Percentiles rank a stretch among this genome's conserved stretches.
phyloP scores from a whole-genome alignment of 2,113 vertebrate species.

The Tachysurus fulvidraco region DNA sequence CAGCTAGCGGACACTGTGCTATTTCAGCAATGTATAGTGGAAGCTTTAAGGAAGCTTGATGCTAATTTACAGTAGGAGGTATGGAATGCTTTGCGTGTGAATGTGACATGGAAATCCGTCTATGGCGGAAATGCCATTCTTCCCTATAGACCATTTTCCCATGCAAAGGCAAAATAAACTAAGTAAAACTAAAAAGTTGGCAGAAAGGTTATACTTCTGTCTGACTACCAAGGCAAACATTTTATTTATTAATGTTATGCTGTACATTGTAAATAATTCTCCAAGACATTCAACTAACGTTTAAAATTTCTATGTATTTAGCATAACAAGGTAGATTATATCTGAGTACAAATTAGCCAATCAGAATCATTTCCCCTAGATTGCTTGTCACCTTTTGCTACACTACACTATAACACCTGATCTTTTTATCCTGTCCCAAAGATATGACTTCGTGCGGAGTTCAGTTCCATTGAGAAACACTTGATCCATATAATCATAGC shows the following conservation, averaged over 20 bases:
- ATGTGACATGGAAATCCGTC: background rate
- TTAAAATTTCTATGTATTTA: background rate
- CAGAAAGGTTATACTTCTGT: background rate
- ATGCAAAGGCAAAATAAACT: background rate
- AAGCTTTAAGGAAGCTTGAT: background rate
- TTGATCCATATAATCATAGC: constrained; percentile 1
- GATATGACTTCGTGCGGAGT: background rate
- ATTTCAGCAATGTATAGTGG: background rate
- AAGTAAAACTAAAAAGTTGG: background rate
- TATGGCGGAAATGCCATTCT: constrained; percentile 6
- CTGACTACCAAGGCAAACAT: background rate
- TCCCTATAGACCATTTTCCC: background rate
- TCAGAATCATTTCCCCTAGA: background rate
- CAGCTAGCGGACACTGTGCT: too few species aligned
- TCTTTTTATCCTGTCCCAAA: background rate
- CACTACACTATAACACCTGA: background rate
- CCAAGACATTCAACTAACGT: background rate
- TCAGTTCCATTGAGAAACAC: background rate
- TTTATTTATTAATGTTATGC: background rate
- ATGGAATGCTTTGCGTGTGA: background rate
- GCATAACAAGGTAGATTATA: background rate
- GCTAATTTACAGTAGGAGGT: background rate
- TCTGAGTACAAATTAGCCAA: background rate
- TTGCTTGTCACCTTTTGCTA: background rate
- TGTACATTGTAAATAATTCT: background rate